phyloP scores from a whole-genome alignment of 2,113 vertebrate genomes.

The Morone saxatilis region DNA sequence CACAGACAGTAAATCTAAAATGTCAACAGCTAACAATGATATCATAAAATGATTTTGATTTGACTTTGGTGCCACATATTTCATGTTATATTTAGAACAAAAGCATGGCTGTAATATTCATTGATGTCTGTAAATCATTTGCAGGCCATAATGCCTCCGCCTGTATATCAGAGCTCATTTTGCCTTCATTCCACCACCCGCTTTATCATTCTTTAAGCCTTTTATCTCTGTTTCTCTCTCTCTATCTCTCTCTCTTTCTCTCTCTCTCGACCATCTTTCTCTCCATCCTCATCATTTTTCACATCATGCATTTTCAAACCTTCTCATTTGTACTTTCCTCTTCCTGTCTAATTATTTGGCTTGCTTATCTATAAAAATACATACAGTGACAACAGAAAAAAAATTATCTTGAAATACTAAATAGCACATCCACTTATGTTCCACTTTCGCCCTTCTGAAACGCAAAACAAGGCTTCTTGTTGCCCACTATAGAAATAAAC shows the following conservation, averaged over 20 bases:
- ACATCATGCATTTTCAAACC: constrained; percentile 24
- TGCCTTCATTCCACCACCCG: constrained; percentile 4
- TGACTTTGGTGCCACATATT: neutral
- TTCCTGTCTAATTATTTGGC: constrained; percentile 39
- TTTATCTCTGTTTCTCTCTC: constrained; percentile 11
- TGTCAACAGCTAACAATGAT: neutral
- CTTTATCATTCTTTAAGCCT: constrained; percentile 31
- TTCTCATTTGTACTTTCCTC: constrained; percentile 1
- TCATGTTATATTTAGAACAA: neutral
- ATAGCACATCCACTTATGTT: neutral
- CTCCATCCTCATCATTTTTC: constrained; percentile 16
- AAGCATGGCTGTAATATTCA: neutral
- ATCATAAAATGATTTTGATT: neutral
- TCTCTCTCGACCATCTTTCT: neutral
- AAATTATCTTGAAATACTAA: constrained; percentile 8
- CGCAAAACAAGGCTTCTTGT: neutral
- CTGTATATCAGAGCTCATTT: constrained; percentile 13
- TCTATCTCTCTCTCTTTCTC: neutral
- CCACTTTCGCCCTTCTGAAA: neutral
- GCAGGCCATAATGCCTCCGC: neutral
- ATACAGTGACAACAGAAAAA: constrained; percentile 9
- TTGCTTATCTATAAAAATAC: constrained; percentile 34
- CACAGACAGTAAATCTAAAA: neutral
- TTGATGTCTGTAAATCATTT: neutral
- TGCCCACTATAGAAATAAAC: neutral